Base-by-base conservation (phyloP, 2,113 vertebrate genomes). In the Hyla sarda region DNA sequence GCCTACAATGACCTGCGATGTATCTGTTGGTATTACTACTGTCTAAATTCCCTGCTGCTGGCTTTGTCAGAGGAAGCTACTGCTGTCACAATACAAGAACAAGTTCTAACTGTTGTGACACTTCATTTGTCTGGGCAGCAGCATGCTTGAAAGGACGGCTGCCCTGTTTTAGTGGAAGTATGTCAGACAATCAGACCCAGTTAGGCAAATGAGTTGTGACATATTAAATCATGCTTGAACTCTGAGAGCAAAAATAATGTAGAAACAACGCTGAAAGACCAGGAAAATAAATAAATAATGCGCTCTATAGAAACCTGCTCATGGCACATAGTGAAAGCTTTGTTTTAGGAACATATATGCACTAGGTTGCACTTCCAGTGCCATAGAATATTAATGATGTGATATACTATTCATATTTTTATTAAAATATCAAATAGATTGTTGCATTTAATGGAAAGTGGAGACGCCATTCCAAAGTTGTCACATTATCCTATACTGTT, bases 161-260 rank as follows among this genome's bases (percentile, higher is more conserved):
- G 88, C 90, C 87, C 80, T 76, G 83, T 83, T 90, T 89, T 91
- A 87, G 91, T 87, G 89, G 54, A 92, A 92, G 93, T 90, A 90
- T 93, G 91, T 90, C 92, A 94, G 90, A 92, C 91, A 93, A 91
- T 95, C 94, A 93, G 90, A 85, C 54, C 69, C 88, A 82, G 90
- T 92, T 92, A 90, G 90, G 90, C 90, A 93, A 94, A 95, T 87
- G 30, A 87, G 90, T 92, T 94, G 93, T 94, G 95, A 95, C 93
- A 90, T 90, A 92, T 91, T 94, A 95, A 95, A 94, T 94, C 93
- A 94, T 91, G 92, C 93, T 93, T 94, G 92, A 94, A 93, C 89
- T 85, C 89, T 88, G 83, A 93, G 89, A 93, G 91, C 87, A 92
- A 89, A 93, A 92, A 90, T 84, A 91, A 92, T 80, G 88, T 88